Conservation (phyloP, 1,140 invertebrate genomes). For the Dolichoris vasculosae region DNA sequence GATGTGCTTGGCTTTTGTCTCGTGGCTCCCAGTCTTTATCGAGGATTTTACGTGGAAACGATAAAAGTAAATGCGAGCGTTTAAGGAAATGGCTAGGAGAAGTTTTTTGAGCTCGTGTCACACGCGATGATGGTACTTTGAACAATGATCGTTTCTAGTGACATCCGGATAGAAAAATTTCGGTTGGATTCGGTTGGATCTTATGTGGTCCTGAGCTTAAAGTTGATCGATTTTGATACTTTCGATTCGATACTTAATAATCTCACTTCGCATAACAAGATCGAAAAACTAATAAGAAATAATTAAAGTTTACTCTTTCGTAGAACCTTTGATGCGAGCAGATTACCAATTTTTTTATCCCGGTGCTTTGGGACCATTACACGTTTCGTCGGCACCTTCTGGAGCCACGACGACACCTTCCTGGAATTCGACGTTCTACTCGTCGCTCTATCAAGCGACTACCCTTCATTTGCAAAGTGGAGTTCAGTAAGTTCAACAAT, state of each 20-base stretch:
- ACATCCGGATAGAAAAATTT: background rate
- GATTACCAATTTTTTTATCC: constrained; percentile 73
- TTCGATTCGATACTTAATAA: background rate
- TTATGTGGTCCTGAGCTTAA: background rate
- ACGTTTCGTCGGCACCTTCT: constrained; percentile 66
- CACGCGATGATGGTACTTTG: background rate
- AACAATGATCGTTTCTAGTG: background rate
- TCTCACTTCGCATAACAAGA: background rate
- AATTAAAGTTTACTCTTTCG: constrained; percentile 7
- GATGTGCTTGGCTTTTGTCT: background rate
- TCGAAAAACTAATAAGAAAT: background rate
- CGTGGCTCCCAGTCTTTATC: background rate
- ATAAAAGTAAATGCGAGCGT: background rate
- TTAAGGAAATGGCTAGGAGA: background rate
- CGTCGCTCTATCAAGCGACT: constrained; percentile 70
- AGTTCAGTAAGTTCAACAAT: constrained; percentile 63
- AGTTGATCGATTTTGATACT: background rate
- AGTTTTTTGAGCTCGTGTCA: background rate
- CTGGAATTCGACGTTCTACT: constrained; percentile 72
- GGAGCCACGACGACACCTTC: constrained; percentile 62
- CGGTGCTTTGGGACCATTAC: constrained; percentile 67
- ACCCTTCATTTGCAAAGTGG: constrained; percentile 68
- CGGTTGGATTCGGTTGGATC: background rate
- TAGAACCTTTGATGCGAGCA: constrained; percentile 70
- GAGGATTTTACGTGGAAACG: background rate